phyloP scores from a whole-genome alignment of 2,888 invertebrate genomes.

The Metacarcinus magister region DNA sequence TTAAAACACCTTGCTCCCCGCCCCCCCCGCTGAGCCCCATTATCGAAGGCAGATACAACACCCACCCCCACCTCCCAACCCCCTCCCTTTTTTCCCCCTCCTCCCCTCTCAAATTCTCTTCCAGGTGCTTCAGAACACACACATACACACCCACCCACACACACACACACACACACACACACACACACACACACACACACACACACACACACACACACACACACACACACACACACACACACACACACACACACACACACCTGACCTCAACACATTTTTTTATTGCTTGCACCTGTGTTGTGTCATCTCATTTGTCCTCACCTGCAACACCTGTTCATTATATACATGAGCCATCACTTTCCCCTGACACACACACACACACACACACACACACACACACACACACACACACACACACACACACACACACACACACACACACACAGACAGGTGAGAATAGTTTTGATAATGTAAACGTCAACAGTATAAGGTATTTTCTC shows the following conservation, averaged over 20 bases:
- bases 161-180: conserved; percentile 48
- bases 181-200: conserved; percentile 48
- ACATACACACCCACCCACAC: conserved; percentile 19
- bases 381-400: conserved; percentile 1
- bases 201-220: conserved; percentile 48
- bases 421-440: neutral
- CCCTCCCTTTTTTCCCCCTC: neutral
- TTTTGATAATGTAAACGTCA: neutral
- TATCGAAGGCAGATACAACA: conserved; percentile 65
- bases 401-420: neutral
- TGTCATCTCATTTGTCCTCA: neutral
- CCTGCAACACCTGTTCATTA: neutral
- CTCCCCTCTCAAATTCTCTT: neutral
- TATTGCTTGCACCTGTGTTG: neutral
- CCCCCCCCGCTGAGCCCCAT: conserved; percentile 60
- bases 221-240: conserved; percentile 40
- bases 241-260: conserved; percentile 34
- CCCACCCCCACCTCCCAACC: neutral
- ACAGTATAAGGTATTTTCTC: neutral
- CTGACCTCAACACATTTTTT: neutral
- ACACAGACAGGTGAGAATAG: neutral
- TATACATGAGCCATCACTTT: neutral
- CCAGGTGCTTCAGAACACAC: neutral
- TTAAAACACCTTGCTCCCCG: conserved; percentile 29
- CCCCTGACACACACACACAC: too few relatives aligned